A percentile compares a stretch with the other conserved stretches of the same genome.
These are phyloP conservation scores for Pseudococcus longispinus DNA, from an alignment of 2,888 invertebrate species.

Conservation along the genomic window DNA sequence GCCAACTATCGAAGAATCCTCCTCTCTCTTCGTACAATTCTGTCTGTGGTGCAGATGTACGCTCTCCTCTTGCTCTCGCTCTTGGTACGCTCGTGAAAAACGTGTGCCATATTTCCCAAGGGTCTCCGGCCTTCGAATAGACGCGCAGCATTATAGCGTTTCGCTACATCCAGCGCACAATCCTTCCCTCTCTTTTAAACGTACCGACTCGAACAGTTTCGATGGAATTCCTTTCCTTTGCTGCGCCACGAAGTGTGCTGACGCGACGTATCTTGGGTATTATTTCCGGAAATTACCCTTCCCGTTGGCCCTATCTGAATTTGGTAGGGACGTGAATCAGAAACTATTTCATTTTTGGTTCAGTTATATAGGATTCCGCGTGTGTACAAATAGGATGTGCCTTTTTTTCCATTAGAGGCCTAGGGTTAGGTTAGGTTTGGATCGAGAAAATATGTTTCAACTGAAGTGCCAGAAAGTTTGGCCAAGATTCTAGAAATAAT, in stretches of 20 bases:
- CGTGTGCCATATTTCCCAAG: slow-evolving; percentile 46
- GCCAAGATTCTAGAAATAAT: no score
- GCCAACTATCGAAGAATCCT: neutral
- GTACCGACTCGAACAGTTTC: neutral
- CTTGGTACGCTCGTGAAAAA: neutral
- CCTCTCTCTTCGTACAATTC: neutral
- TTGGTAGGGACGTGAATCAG: neutral
- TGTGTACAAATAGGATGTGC: no score
- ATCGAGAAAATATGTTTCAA: no score
- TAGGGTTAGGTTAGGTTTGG: no score
- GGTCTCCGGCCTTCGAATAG: slow-evolving; percentile 6
- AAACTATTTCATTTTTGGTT: neutral
- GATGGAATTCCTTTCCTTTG: neutral
- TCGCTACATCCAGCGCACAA: neutral
- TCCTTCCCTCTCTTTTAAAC: neutral
- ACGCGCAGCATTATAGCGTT: neutral
- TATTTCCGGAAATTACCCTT: neutral
- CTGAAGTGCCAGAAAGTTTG: no score
- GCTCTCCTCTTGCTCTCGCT: neutral
- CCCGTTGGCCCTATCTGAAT: neutral
- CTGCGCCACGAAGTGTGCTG: neutral
- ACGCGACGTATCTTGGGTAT: neutral
- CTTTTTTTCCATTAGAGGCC: no score
- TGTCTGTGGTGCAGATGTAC: neutral
- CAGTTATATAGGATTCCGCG: neutral